Evolutionary conservation across 2,797 vertebrate genomes (phyloP).

Genomic region (Psittacula derbiana): DNA sequence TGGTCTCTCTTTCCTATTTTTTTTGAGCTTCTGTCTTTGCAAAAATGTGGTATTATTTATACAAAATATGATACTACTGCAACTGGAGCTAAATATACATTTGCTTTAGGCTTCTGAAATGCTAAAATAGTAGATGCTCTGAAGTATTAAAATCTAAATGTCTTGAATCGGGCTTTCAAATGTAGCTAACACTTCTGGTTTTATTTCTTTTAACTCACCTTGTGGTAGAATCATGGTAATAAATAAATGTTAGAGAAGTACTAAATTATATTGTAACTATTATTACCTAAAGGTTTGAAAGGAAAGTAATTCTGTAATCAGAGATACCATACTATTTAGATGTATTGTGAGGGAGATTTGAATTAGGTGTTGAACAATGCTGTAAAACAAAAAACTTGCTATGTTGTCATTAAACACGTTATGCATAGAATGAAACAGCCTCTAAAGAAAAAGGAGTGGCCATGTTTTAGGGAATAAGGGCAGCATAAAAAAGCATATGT

Average conservation of each 20-base stretch:
- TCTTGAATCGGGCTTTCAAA: neutral
- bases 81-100: neutral
- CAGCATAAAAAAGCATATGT: neutral
- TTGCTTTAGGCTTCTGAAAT: neutral
- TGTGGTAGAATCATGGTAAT: neutral
- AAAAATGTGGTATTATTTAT: neutral
- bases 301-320: neutral
- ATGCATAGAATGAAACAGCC: neutral
- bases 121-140: neutral
- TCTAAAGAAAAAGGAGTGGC: neutral
- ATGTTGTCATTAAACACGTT: neutral
- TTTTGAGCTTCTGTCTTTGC: neutral
- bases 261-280: neutral
- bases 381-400: neutral
- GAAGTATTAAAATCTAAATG: neutral
- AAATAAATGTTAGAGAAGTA: neutral
- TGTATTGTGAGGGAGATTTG: neutral
- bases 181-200: neutral
- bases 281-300: neutral
- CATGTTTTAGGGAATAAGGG: neutral
- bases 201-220: neutral
- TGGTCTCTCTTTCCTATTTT: neutral
- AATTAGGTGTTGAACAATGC: neutral
- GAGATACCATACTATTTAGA: neutral
- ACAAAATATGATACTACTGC: neutral